A percentile compares a stretch with the other conserved stretches of the same genome.
Conservation (phyloP, 2,113 vertebrate genomes). For the Stomatorhinus ivindoensis region DNA sequence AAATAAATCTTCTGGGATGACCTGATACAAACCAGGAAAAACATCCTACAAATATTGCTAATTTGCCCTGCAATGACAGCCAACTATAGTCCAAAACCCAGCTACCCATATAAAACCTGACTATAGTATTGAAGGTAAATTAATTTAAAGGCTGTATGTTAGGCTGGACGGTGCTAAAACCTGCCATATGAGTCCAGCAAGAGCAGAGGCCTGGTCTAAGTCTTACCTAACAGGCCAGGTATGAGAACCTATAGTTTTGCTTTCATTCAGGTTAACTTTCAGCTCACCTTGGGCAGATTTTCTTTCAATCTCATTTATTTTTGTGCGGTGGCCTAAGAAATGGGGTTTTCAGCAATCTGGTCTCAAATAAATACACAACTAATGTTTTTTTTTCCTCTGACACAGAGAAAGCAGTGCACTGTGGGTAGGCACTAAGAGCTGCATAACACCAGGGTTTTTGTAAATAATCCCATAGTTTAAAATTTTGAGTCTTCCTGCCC, state of each 20-base stretch:
- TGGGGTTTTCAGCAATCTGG: background rate
- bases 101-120: background rate
- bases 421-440: background rate
- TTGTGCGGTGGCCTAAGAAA: background rate
- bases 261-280: background rate
- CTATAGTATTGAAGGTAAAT: background rate
- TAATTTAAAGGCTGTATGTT: background rate
- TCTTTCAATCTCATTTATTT: background rate
- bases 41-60: background rate
- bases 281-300: background rate
- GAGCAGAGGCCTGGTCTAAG: background rate
- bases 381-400: background rate
- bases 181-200: background rate
- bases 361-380: background rate
- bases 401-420: background rate
- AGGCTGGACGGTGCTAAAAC: background rate
- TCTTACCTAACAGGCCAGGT: background rate
- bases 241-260: background rate
- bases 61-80: background rate
- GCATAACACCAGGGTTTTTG: background rate
- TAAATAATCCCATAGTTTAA: background rate
- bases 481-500: background rate
- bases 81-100: background rate
- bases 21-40: background rate
- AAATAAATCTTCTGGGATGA: background rate